phyloP scores from a whole-genome alignment of 2,797 vertebrate species.

The Scolopax rusticola region DNA sequence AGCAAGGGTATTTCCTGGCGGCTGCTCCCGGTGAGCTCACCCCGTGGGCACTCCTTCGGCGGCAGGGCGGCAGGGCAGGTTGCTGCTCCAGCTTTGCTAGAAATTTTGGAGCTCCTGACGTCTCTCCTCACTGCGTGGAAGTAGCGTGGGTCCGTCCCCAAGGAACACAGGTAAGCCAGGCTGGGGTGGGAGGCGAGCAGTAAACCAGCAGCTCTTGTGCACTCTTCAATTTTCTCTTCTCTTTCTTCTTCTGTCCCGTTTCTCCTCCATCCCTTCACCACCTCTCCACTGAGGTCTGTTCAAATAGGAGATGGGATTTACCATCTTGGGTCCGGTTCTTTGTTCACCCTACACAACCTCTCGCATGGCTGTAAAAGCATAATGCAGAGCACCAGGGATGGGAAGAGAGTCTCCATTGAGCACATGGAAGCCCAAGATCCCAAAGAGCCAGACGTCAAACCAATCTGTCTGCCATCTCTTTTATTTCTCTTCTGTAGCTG shows the following conservation, averaged over 20 bases:
- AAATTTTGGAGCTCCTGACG: not conserved
- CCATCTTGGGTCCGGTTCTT: fast-evolving
- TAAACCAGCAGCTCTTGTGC: not conserved
- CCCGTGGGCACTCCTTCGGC: not conserved
- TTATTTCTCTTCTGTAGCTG: not conserved
- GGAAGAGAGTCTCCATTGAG: not conserved
- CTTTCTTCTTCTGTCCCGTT: not conserved
- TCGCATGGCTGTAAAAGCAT: fast-evolving
- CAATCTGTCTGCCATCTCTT: not conserved
- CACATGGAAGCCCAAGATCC: not conserved
- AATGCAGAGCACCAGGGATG: not conserved
- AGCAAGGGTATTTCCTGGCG: not conserved
- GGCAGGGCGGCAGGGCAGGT: not conserved
- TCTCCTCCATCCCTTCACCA: not conserved
- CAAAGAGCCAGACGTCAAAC: not conserved
- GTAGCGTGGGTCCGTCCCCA: not conserved
- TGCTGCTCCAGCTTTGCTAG: not conserved
- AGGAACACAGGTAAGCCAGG: constrained; percentile 50
- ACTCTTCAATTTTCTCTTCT: not conserved
- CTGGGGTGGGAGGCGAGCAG: not conserved
- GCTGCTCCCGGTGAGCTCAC: not conserved
- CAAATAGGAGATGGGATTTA: not conserved
- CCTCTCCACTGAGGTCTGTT: not conserved
- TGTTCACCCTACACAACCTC: not conserved
- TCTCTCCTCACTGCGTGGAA: not conserved